Percentiles rank a stretch among this genome's conserved stretches.
Conservation (phyloP, 2,113 vertebrate species). For the Callionymus lyra region DNA sequence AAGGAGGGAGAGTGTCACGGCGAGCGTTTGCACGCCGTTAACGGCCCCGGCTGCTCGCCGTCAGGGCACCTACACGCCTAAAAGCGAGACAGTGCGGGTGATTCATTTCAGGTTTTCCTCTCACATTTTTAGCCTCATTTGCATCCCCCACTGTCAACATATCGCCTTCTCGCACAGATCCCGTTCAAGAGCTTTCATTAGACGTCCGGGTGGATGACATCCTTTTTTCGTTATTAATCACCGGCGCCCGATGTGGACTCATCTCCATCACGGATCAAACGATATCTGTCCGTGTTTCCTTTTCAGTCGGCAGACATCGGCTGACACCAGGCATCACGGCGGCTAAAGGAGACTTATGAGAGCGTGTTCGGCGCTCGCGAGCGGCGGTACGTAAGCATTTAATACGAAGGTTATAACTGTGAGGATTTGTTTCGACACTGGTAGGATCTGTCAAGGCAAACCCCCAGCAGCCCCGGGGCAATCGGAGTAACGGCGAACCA, state of each 20-base stretch:
- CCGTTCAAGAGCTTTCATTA: slow-evolving; percentile 69
- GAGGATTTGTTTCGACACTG: slow-evolving; percentile 49
- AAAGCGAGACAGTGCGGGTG: slow-evolving; percentile 42
- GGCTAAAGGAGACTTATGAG: slow-evolving; percentile 66
- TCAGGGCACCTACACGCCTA: slow-evolving; percentile 23
- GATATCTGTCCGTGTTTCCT: slow-evolving; percentile 65
- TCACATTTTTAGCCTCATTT: slow-evolving; percentile 72
- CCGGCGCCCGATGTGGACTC: slow-evolving; percentile 52
- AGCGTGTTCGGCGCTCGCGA: slow-evolving; percentile 49
- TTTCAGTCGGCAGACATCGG: slow-evolving; percentile 62
- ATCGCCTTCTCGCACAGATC: slow-evolving; percentile 58
- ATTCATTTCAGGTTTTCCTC: slow-evolving; percentile 67
- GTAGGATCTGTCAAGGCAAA: slow-evolving; percentile 44
- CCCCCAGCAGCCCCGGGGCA: slow-evolving; percentile 16
- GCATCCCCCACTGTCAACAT: slow-evolving; percentile 69
- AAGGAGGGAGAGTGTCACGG: slow-evolving; percentile 61
- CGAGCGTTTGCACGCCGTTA: slow-evolving; percentile 56
- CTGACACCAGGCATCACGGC: slow-evolving; percentile 63
- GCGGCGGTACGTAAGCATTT: slow-evolving; percentile 56
- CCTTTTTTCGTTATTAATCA: slow-evolving; percentile 77
- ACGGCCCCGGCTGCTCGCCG: slow-evolving; percentile 43
- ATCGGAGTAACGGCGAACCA: slow-evolving; percentile 8
- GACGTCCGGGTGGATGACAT: slow-evolving; percentile 81
- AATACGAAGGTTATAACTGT: slow-evolving; percentile 50
- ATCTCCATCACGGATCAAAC: slow-evolving; percentile 70